Percentiles rank a stretch among this genome's conserved stretches.
Evolutionary conservation across 1,140 invertebrate genomes (phyloP).

Genomic region (Drosophila murphyi): DNA sequence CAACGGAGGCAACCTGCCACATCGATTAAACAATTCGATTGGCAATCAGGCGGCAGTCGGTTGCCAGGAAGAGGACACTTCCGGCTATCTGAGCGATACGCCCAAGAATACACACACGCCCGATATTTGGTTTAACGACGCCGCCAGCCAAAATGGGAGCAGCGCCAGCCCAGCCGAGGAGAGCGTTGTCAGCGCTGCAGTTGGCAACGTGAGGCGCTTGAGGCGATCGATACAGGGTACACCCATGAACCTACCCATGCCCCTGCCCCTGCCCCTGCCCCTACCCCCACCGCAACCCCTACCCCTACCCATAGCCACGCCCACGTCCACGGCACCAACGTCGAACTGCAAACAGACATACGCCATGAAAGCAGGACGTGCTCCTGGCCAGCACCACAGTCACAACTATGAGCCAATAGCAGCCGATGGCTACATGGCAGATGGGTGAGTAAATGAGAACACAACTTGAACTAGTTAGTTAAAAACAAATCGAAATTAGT

Average conservation of each 20-base stretch:
- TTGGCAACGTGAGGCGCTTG: constrained; percentile 57
- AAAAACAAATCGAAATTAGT: neutral
- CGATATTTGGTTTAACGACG: constrained; percentile 83
- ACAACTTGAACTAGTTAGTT: neutral
- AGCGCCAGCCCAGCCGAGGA: constrained; percentile 62
- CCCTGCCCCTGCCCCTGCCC: constrained; percentile 20
- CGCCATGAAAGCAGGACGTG: constrained; percentile 60
- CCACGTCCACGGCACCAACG: constrained; percentile 6
- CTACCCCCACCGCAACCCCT: constrained; percentile 5
- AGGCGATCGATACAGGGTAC: constrained; percentile 68
- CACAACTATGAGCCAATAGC: constrained; percentile 56
- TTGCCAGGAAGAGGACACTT: constrained; percentile 87
- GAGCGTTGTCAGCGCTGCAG: constrained; percentile 27
- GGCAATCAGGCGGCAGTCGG: constrained; percentile 42
- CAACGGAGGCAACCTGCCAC: constrained; percentile 42
- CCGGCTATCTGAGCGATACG: constrained; percentile 88
- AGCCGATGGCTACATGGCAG: constrained; percentile 64
- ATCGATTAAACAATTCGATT: constrained; percentile 67
- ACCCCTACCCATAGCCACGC: constrained; percentile 1
- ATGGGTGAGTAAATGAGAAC: constrained; percentile 57
- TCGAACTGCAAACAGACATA: constrained; percentile 40
- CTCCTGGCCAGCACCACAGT: constrained; percentile 43
- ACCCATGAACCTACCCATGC: constrained; percentile 8
- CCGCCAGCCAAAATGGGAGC: constrained; percentile 75
- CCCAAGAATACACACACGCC: constrained; percentile 84